A percentile compares a stretch with the other conserved stretches of the same genome.
phyloP scores from a whole-genome alignment of 2,888 invertebrate genomes.

The Dione vanillae region DNA sequence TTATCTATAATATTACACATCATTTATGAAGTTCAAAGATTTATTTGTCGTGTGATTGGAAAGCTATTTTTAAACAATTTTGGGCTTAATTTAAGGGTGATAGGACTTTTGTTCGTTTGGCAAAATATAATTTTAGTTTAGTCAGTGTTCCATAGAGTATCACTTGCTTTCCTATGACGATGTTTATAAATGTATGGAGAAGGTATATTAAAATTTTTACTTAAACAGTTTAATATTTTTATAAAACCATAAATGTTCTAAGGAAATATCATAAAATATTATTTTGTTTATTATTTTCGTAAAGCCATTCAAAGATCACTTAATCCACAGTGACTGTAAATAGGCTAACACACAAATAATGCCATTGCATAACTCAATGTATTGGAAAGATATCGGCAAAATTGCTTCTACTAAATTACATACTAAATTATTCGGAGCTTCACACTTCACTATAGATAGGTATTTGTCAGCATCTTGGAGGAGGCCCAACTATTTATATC shows the following conservation, averaged over 20 bases:
- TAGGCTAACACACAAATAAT: too few species aligned
- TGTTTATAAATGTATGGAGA: constrained; percentile 27
- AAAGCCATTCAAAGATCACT: too few species aligned
- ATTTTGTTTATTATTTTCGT: background rate
- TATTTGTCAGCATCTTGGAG: background rate
- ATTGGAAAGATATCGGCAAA: constrained; percentile 27
- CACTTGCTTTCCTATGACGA: constrained; percentile 22
- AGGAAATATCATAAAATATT: too few species aligned
- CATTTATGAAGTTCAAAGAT: constrained; percentile 42
- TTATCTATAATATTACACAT: too few species aligned
- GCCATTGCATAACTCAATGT: constrained; percentile 33
- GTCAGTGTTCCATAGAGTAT: constrained; percentile 27
- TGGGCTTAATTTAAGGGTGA: background rate
- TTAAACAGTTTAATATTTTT: too few species aligned
- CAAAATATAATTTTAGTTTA: constrained; percentile 3
- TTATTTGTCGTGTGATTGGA: constrained; percentile 41
- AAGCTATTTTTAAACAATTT: constrained; percentile 4
- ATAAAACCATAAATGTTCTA: too few species aligned
- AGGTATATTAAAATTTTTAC: too few species aligned
- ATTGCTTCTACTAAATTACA: constrained; percentile 40
- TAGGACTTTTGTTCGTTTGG: constrained; percentile 5
- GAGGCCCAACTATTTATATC: background rate
- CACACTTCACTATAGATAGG: constrained; percentile 18
- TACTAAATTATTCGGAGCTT: constrained; percentile 38
- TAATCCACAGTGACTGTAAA: too few species aligned